Evolutionary conservation across 1,140 invertebrate species (phyloP), one percentile per base, ranked within the genome.

Genomic region (Drosophila insularis): DNA sequence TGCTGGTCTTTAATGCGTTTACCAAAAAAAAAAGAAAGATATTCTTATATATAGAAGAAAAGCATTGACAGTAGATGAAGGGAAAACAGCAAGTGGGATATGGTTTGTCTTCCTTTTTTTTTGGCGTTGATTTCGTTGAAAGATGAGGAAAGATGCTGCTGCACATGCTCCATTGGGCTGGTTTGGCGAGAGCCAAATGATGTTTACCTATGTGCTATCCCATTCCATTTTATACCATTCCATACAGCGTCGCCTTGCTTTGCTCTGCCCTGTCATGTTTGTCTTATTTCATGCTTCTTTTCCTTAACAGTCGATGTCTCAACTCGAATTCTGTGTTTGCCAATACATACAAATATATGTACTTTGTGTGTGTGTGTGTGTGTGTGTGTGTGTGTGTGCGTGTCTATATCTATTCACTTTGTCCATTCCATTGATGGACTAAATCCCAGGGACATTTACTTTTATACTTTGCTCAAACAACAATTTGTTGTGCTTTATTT

Each of bases 1-100:
- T 78, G 78, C 69, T 64, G 74, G 50, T 68, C 74, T 76, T 77
- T 78, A 85, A 85, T 86, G 81, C 81, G 81, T 86, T 85, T 78
- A 71, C 71, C 73, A 50, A 50, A 50, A 21, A 19, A 10, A 50
- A 21, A 50, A 50, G 21, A 21, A 50, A 14, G 19, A 50, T 13
- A 37, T 37, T 13, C 11, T 11, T 35, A 35, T 35, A 10, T 3
- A 46, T 6, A 46, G 43, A 46, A 8, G 17, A 14, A n/a, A 27
- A 27, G 27, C 27, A 27, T 27, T 19, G 19, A 13, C 10, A 37
- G 35, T 37, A 11, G 10, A n/a, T 50, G n/a, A 6, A 27, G 27
- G 27, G 5, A 27, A 27, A 5, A 27, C 27, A 27, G 27, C 4
- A 6, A 27, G 27, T 27, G n/a, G 5, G 4, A 14, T 46, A 14